phyloP scores from a whole-genome alignment of 2,797 vertebrate genomes.

The Psittacula derbiana region DNA sequence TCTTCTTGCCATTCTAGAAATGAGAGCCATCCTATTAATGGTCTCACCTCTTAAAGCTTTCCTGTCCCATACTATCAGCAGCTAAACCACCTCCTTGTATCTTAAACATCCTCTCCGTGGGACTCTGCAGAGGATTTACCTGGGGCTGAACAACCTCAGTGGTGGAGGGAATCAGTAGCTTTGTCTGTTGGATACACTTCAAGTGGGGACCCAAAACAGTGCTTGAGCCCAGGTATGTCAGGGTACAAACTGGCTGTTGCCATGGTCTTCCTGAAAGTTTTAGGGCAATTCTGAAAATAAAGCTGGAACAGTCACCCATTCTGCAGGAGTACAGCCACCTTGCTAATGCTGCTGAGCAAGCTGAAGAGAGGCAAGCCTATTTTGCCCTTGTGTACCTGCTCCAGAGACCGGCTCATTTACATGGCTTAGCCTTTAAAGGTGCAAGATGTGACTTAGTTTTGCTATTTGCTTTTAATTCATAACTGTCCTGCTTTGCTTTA shows the following conservation, averaged over 20 bases:
- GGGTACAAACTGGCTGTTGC: not conserved
- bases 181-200: not conserved
- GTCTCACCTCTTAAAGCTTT: not conserved
- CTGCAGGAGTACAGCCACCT: not conserved
- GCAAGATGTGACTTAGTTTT: not conserved
- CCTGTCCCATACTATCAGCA: not conserved
- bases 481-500: not conserved
- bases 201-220: not conserved
- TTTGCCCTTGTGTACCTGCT: not conserved
- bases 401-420: not conserved
- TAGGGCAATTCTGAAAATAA: not conserved
- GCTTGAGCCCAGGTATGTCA: not conserved
- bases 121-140: not conserved
- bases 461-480: not conserved
- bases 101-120: not conserved
- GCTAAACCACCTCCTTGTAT: not conserved
- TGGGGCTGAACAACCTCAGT: not conserved
- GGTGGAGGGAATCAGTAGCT: not conserved
- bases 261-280: not conserved
- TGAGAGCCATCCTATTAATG: not conserved
- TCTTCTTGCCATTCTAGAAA: not conserved
- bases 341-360: not conserved
- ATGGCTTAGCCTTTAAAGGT: not conserved
- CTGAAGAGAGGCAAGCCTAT: not conserved
- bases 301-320: not conserved